These are phyloP conservation scores for Lypha dubia DNA, from an alignment of 2,888 invertebrate genomes.

Conservation along the genomic window DNA sequence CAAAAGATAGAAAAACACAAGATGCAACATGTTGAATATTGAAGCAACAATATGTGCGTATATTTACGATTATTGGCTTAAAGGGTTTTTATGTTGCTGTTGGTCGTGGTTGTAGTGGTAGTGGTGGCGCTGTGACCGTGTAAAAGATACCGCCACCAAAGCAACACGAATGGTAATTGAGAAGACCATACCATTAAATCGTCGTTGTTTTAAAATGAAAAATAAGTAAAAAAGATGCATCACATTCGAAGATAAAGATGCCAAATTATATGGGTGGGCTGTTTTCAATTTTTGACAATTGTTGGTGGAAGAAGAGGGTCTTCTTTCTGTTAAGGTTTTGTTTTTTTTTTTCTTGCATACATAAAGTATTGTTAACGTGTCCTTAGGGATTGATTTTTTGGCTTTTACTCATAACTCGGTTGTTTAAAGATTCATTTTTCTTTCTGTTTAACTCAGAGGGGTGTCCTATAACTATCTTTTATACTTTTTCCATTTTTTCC, in stretches of 20 bases:
- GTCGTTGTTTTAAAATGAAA: slow-evolving; percentile 21
- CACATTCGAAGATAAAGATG: slow-evolving; percentile 36
- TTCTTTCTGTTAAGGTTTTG: too few relatives aligned
- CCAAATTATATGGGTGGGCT: slow-evolving; percentile 70
- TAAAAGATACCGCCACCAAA: slow-evolving; percentile 66
- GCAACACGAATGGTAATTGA: slow-evolving; percentile 56
- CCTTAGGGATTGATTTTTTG: slow-evolving; percentile 65
- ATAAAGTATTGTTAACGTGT: slow-evolving; percentile 68
- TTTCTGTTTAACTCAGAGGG: slow-evolving; percentile 64
- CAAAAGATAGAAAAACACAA: slow-evolving; percentile 13
- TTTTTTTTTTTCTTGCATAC: slow-evolving; percentile 11
- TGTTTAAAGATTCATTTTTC: slow-evolving; percentile 25
- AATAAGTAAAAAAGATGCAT: slow-evolving; percentile 23
- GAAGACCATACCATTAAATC: slow-evolving; percentile 66
- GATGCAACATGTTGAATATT: slow-evolving; percentile 56
- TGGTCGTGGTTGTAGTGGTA: slow-evolving; percentile 3
- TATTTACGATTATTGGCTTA: slow-evolving; percentile 77
- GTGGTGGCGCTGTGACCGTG: slow-evolving; percentile 40
- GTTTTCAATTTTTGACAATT: slow-evolving; percentile 68
- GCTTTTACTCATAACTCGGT: slow-evolving; percentile 2
- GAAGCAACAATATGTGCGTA: slow-evolving; percentile 30
- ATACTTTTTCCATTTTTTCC: slow-evolving; percentile 27
- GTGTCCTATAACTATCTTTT: slow-evolving; percentile 61
- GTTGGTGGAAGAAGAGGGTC: slow-evolving; percentile 44
- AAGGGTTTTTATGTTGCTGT: slow-evolving; percentile 62